phyloP scores from a whole-genome alignment of 92 coral and sea anemone genomes.

The Pocillopora meandrina region DNA sequence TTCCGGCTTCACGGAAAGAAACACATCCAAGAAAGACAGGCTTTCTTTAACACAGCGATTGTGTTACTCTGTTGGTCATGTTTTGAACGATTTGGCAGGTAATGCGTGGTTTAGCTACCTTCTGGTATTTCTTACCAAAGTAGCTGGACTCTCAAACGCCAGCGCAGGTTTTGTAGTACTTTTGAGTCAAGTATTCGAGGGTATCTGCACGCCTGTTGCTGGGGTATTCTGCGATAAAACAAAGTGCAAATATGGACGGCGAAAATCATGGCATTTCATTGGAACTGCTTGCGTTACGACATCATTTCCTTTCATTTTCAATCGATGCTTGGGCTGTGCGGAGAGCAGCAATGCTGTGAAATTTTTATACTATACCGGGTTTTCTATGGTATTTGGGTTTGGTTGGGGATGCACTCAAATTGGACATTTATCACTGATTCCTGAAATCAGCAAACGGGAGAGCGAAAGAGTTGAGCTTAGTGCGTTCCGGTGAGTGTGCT shows the following conservation, averaged over 20 bases:
- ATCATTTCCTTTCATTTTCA: slow-evolving; percentile 67
- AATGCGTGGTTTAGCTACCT: slow-evolving; percentile 82
- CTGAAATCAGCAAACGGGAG: slow-evolving; percentile 62
- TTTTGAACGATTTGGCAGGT: slow-evolving; percentile 74
- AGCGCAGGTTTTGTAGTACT: slow-evolving; percentile 70
- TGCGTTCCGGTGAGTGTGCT: slow-evolving; percentile 61
- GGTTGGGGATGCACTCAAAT: slow-evolving; percentile 83
- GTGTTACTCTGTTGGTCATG: slow-evolving; percentile 66
- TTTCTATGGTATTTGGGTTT: slow-evolving; percentile 65
- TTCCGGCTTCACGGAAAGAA: background rate
- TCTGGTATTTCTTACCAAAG: slow-evolving; percentile 65
- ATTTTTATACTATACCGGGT: slow-evolving; percentile 57
- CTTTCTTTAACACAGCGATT: slow-evolving; percentile 50
- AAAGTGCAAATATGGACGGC: slow-evolving; percentile 68
- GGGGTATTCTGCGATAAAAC: slow-evolving; percentile 74
- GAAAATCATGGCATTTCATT: slow-evolving; percentile 70
- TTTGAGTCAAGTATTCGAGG: slow-evolving; percentile 68
- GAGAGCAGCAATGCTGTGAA: slow-evolving; percentile 49
- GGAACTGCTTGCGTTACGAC: slow-evolving; percentile 66
- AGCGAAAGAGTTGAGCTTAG: slow-evolving; percentile 67
- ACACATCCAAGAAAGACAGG: slow-evolving; percentile 9
- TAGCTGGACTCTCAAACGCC: slow-evolving; percentile 61
- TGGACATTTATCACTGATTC: slow-evolving; percentile 73
- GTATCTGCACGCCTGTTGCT: slow-evolving; percentile 57
- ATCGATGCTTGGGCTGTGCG: slow-evolving; percentile 66